A percentile compares a stretch with the other conserved stretches of the same genome.
Evolutionary conservation across 2,888 invertebrate species (phyloP).

Genomic region (Rhamphomyia laevipes): DNA sequence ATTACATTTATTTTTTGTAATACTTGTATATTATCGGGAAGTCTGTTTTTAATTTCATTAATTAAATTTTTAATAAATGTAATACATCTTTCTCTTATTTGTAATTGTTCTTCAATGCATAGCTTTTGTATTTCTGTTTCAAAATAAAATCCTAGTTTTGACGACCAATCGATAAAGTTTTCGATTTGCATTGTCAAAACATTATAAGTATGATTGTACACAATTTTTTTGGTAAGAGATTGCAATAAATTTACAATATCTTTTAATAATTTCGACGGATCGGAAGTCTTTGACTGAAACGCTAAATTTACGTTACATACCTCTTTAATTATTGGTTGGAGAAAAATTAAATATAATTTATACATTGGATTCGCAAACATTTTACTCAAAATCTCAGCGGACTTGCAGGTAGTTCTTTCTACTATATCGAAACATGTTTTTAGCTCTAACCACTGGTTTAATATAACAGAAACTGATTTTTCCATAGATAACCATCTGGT

Average conservation of each 20-base stretch:
- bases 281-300: too few species aligned
- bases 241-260: too few species aligned
- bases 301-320: conserved; percentile 5
- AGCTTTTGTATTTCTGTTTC: background rate
- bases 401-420: background rate
- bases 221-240: too few species aligned
- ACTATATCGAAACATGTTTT: background rate
- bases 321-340: background rate
- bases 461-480: background rate
- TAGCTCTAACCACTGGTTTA: background rate
- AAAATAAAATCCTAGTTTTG: background rate
- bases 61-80: background rate
- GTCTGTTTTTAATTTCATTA: background rate
- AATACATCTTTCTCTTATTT: background rate
- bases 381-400: background rate
- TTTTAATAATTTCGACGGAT: too few species aligned
- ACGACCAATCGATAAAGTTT: too few species aligned
- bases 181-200: too few species aligned
- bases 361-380: background rate
- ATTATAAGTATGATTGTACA: too few species aligned
- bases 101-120: background rate
- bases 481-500: conserved; percentile 21
- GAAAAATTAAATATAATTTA: background rate
- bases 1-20: background rate
- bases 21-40: background rate